Evolutionary conservation across 2,888 invertebrate species (phyloP), one percentile per base, ranked within the genome.

Genomic region (Doris montereyensis): DNA sequence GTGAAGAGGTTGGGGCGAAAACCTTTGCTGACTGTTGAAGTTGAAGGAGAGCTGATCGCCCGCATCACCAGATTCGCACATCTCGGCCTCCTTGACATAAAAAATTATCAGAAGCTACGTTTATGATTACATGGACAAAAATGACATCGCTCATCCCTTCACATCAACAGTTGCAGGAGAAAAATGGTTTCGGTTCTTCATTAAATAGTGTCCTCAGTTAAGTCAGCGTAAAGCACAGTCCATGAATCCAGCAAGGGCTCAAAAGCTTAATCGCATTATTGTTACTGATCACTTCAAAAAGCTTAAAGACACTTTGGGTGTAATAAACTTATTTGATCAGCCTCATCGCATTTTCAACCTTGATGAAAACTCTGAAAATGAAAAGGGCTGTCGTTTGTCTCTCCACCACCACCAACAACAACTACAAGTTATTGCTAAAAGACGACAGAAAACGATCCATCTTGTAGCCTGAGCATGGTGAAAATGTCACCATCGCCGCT

Each of bases 301-400:
- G 21, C 35, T 34, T 2, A 8, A 71, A 35, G 2, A 34, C 4
- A 71, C 35, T 4, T 21, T 71, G 4, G 28, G 4, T 2, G 30
- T 28, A 3, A 3, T 67, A 2, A n/a, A 67, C 5, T n/a, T 24
- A 4, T 35, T 71, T 35, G 71, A 71, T 30, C 10, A 71, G 35
- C 71, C 71, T 4, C 10, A 71, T n/a, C n/a, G n/a, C n/a, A n/a
- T n/a, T n/a, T n/a, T n/a, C n/a, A n/a, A n/a, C n/a, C n/a, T n/a
- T n/a, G 8, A 2, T 34, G 34, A 71, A 35, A 21, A 35, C 71
- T 35, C 32, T 21, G 21, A 35, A 5, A 41, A 71, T 30, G 34
- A 71, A 26, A 71, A 71, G 24, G 71, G 71, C 8, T 71, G 41
- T 26, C 71, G 71, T n/a, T n/a, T 71, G 17, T 71, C 71, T 5